A percentile compares a stretch with the other conserved stretches of the same genome.
phyloP scores from a whole-genome alignment of 2,888 invertebrate genomes.

The Beris morrisii region DNA sequence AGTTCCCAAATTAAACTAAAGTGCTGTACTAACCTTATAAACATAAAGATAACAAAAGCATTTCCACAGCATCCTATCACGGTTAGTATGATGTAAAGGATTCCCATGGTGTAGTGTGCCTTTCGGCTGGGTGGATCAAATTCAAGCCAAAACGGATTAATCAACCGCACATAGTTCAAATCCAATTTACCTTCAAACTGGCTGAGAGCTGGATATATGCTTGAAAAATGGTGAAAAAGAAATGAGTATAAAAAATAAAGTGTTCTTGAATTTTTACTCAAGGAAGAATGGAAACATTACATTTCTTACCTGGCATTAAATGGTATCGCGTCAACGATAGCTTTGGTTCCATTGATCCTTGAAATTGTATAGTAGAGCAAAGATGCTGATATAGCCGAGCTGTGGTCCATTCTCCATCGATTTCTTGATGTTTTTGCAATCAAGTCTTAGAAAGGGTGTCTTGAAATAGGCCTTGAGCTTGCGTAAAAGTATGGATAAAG shows the following conservation, averaged over 20 bases:
- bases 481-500: too few relatives aligned
- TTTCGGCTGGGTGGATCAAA: slow-evolving; percentile 65
- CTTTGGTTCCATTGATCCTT: not conserved
- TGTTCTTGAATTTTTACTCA: not conserved
- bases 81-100: slow-evolving; percentile 65
- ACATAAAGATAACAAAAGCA: slow-evolving; percentile 71
- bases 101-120: slow-evolving; percentile 64
- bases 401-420: too few relatives aligned
- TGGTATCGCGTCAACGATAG: not conserved
- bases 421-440: too few relatives aligned
- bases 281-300: too few relatives aligned
- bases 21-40: slow-evolving; percentile 63
- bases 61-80: slow-evolving; percentile 72
- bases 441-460: too few relatives aligned
- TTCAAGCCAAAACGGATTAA: slow-evolving; percentile 73
- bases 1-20: slow-evolving; percentile 38
- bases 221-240: slow-evolving; percentile 3
- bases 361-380: too few relatives aligned
- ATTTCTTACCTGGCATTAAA: slow-evolving; percentile 14
- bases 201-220: slow-evolving; percentile 39
- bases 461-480: too few relatives aligned
- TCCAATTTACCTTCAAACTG: slow-evolving; percentile 49
- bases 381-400: too few relatives aligned
- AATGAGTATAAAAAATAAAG: not conserved
- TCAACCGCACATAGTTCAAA: slow-evolving; percentile 51